Percentiles rank a stretch among this genome's conserved stretches.
These are phyloP conservation scores for Tetramorium bicarinatum DNA, from an alignment of 2,888 invertebrate species.

Conservation along the genomic window DNA sequence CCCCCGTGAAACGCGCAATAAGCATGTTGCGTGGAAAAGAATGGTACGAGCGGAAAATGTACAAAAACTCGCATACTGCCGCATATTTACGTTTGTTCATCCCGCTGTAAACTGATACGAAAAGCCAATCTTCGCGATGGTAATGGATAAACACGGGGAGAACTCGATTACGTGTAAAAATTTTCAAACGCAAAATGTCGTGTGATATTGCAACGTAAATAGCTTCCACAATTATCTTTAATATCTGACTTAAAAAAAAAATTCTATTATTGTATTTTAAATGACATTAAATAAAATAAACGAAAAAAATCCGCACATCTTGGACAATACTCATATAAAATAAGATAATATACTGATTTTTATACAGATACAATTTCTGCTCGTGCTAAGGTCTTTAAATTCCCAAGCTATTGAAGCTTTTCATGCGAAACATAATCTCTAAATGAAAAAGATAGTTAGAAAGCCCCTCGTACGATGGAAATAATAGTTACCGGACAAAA, in stretches of 20 bases:
- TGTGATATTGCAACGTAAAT: slow-evolving; percentile 1
- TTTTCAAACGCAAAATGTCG: slow-evolving; percentile 22
- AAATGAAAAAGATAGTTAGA: slow-evolving; percentile 10
- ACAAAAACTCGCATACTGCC: slow-evolving; percentile 27
- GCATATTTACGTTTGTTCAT: slow-evolving; percentile 29
- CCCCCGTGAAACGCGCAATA: neutral
- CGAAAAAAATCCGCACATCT: slow-evolving; percentile 35
- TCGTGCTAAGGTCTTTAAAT: slow-evolving; percentile 24
- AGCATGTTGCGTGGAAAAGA: slow-evolving; percentile 1
- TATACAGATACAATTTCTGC: slow-evolving; percentile 34
- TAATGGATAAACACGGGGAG: neutral
- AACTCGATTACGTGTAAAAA: slow-evolving; percentile 23
- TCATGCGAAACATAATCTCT: neutral
- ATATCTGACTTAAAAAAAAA: neutral
- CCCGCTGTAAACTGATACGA: slow-evolving; percentile 24
- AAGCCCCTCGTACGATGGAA: neutral
- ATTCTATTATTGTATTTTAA: slow-evolving; percentile 20
- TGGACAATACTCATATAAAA: slow-evolving; percentile 47
- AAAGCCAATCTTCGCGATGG: slow-evolving; percentile 26
- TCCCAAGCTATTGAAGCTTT: neutral
- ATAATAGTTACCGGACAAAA: slow-evolving; percentile 17
- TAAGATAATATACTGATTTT: slow-evolving; percentile 47
- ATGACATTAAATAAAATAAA: slow-evolving; percentile 13
- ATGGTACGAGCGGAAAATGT: slow-evolving; percentile 35
- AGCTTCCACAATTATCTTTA: slow-evolving; percentile 9